phyloP scores from a whole-genome alignment of 2,797 vertebrate genomes.

The Sylvilagus floridanus region DNA sequence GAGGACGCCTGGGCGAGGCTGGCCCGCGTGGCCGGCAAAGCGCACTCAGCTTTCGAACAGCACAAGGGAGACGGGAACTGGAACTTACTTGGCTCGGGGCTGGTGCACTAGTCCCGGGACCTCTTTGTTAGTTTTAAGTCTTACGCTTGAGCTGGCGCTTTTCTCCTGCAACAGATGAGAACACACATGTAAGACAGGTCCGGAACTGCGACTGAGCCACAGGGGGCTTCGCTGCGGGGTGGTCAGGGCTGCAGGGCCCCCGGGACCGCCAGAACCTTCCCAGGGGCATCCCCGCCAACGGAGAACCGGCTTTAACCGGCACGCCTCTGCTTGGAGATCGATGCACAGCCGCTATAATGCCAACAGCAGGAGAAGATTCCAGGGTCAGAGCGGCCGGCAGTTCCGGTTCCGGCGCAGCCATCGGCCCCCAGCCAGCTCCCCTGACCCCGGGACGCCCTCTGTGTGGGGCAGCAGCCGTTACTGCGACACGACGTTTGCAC shows the following conservation, averaged over 20 bases:
- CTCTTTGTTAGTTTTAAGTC: conserved; percentile 90
- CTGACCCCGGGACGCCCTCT: neutral
- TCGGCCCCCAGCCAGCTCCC: neutral
- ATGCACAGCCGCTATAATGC: neutral
- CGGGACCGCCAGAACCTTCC: neutral
- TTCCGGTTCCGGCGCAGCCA: neutral
- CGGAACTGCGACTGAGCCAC: neutral
- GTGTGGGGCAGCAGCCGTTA: neutral
- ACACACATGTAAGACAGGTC: conserved; percentile 71
- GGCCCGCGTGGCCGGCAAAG: neutral
- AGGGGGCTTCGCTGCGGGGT: neutral
- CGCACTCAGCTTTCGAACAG: neutral
- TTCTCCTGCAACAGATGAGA: conserved; percentile 94
- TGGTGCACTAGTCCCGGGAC: conserved; percentile 90
- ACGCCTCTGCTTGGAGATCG: conserved; percentile 24
- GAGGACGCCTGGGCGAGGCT: no score
- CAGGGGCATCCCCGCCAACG: neutral
- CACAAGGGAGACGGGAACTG: neutral
- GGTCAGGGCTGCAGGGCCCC: no score
- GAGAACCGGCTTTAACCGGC: neutral
- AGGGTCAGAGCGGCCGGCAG: neutral
- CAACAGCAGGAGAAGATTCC: neutral
- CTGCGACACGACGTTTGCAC: neutral
- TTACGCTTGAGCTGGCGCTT: conserved; percentile 91
- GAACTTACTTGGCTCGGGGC: conserved; percentile 91